Conservation (phyloP, 2,888 invertebrate species). For the Yponomeuta plumbellus region DNA sequence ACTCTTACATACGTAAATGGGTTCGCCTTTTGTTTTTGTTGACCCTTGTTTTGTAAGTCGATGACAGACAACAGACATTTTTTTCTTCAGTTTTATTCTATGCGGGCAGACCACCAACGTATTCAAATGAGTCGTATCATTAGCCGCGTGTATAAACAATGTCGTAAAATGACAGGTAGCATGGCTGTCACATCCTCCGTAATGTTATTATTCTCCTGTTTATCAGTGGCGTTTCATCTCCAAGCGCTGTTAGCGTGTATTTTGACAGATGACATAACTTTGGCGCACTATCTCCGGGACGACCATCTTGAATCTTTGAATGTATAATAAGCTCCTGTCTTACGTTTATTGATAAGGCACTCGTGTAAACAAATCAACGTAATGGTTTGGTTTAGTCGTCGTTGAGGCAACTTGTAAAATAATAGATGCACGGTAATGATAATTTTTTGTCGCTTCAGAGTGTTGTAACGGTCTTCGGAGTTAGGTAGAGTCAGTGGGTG, state of each 20-base stretch:
- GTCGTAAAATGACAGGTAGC: slow-evolving; percentile 69
- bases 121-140: slow-evolving; percentile 70
- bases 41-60: slow-evolving; percentile 13
- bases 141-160: slow-evolving; percentile 62
- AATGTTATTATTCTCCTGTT: slow-evolving; percentile 52
- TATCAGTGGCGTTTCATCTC: slow-evolving; percentile 47
- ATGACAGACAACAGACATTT: slow-evolving; percentile 13
- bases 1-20: background rate
- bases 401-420: background rate
- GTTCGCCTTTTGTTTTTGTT: background rate
- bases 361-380: slow-evolving; percentile 61
- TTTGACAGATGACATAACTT: slow-evolving; percentile 77
- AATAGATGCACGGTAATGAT: slow-evolving; percentile 7
- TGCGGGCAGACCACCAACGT: slow-evolving; percentile 60
- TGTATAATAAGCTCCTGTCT: slow-evolving; percentile 73
- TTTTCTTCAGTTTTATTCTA: slow-evolving; percentile 39
- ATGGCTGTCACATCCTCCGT: slow-evolving; percentile 56
- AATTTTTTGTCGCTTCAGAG: background rate
- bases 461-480: background rate
- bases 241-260: slow-evolving; percentile 70
- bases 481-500: background rate
- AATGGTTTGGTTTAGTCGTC: slow-evolving; percentile 37
- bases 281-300: slow-evolving; percentile 59
- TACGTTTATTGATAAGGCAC: slow-evolving; percentile 60
- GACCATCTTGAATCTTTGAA: slow-evolving; percentile 64